Base-by-base conservation (phyloP, 2,888 invertebrate genomes). In the Chloroclystis v-ata region DNA sequence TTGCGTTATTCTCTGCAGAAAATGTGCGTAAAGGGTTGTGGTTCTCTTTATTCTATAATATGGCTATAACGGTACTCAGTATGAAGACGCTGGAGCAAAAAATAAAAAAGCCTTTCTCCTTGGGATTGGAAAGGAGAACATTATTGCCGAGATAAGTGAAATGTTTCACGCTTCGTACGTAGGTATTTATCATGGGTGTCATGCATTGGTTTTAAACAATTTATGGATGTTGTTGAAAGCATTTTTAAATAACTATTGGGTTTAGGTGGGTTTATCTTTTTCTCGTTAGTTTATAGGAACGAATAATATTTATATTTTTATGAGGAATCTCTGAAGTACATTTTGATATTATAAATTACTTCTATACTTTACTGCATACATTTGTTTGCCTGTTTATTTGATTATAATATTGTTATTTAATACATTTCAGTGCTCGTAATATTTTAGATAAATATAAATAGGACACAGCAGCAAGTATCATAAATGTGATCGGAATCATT, bases 1-100 rank as follows among this genome's bases (percentile, higher is more conserved):
- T 79, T 78, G 80, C 79, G 80, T 78, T 72, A 79, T 86, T 84
- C 75, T 78, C 70, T 56, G 84, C 86, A 79, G 78, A 84, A 84
- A 82, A 78, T 65, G 65, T 75, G 73, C 72, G 74, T 69, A 82
- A 87, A 87, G 84, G 85, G 86, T 73, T 75, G 77, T 63, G 64
- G 70, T 49, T 78, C 75, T 80, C 75, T 76, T 80, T 82, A 77
- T 78, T 70, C 72, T 60, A 63, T 59, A 63, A 52, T 56, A 57
- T 61, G 72, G 71, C 72, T 72, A 66, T 84, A 85, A 84, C 85
- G 86, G 85, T 75, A 84, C 67, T 60, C n/a, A 43, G 43, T n/a
- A 28, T 32, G 13, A 41, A 29, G 13, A 33, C 4, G n/a, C 9
- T 10, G 20, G 20, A 35, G 37, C 13, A 9, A 28, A 63, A 56